A percentile compares a stretch with the other conserved stretches of the same genome.
These are phyloP conservation scores for Tetheella fluctuosa DNA, from an alignment of 2,888 invertebrate species.

Conservation along the genomic window DNA sequence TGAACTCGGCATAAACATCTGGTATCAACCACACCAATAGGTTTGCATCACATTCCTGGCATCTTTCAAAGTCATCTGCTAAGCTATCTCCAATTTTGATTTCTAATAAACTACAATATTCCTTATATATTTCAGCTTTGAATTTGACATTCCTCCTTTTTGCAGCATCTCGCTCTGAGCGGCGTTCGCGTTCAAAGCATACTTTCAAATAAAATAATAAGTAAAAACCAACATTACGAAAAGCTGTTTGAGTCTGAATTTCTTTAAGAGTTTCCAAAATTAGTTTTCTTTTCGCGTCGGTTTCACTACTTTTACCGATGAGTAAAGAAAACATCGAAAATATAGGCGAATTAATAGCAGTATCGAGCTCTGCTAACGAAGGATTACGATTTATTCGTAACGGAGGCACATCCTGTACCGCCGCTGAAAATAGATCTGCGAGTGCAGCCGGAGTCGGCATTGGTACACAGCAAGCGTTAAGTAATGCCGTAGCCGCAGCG, in stretches of 20 bases:
- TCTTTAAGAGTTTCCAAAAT: constrained; percentile 92
- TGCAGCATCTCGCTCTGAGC: constrained; percentile 73
- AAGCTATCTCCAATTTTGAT: constrained; percentile 89
- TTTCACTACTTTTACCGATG: constrained; percentile 85
- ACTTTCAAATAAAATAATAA: constrained; percentile 96
- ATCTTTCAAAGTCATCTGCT: constrained; percentile 92
- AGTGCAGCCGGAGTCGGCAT: constrained; percentile 72
- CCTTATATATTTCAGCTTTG: constrained; percentile 94
- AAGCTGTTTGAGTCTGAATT: constrained; percentile 86
- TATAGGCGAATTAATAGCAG: constrained; percentile 90
- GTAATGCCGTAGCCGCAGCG: constrained; percentile 66
- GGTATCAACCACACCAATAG: constrained; percentile 96
- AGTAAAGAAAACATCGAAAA: constrained; percentile 95
- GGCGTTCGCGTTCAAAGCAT: constrained; percentile 82
- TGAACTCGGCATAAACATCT: constrained; percentile 95
- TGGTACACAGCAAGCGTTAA: constrained; percentile 66
- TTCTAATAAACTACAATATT: constrained; percentile 92
- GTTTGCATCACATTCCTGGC: constrained; percentile 94
- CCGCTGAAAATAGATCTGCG: constrained; percentile 75
- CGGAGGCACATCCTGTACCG: constrained; percentile 79
- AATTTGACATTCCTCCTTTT: constrained; percentile 86
- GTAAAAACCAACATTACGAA: constrained; percentile 92
- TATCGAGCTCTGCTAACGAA: constrained; percentile 84
- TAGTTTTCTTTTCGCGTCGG: constrained; percentile 91
- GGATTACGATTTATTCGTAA: constrained; percentile 78